phyloP scores from a whole-genome alignment of 2,797 vertebrate genomes.

The Coregonus ussuriensis region DNA sequence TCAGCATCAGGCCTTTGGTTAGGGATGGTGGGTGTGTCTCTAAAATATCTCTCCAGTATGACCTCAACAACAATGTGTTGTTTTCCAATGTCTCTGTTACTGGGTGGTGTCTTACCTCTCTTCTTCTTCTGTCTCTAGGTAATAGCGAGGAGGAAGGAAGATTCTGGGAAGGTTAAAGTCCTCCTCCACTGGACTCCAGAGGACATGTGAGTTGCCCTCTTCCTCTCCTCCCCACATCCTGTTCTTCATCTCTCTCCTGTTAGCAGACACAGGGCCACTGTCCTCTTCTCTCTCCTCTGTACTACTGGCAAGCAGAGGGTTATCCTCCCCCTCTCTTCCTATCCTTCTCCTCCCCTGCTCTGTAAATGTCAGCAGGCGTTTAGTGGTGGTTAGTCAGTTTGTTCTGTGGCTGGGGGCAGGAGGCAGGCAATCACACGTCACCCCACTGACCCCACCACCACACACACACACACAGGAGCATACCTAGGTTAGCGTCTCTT shows the following conservation, averaged over 20 bases:
- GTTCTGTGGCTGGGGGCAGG: neutral
- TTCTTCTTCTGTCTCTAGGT: slow-evolving; percentile 72
- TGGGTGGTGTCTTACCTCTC: neutral
- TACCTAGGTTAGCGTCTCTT: neutral
- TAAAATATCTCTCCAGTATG: neutral
- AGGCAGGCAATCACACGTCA: slow-evolving; percentile 8
- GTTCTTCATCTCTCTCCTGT: neutral
- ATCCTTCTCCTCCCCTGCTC: neutral
- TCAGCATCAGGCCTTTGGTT: neutral
- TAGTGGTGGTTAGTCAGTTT: neutral
- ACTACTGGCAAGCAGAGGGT: too few relatives aligned
- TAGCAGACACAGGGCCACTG: too few relatives aligned
- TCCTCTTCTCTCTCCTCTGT: neutral
- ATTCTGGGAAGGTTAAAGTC: slow-evolving; percentile 93
- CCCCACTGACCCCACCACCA: neutral
- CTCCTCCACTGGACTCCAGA: slow-evolving; percentile 94
- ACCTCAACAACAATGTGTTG: neutral
- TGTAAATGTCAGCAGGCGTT: neutral
- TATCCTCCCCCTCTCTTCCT: neutral
- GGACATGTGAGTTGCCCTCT: slow-evolving; percentile 86
- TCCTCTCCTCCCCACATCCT: neutral
- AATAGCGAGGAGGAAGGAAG: slow-evolving; percentile 93
- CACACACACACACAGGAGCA: neutral
- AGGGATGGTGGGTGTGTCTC: neutral
- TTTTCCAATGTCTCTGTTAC: slow-evolving; percentile 8